A percentile compares a stretch with the other conserved stretches of the same genome.
Conservation (phyloP, 2,888 invertebrate species). For the Pseudococcus longispinus region DNA sequence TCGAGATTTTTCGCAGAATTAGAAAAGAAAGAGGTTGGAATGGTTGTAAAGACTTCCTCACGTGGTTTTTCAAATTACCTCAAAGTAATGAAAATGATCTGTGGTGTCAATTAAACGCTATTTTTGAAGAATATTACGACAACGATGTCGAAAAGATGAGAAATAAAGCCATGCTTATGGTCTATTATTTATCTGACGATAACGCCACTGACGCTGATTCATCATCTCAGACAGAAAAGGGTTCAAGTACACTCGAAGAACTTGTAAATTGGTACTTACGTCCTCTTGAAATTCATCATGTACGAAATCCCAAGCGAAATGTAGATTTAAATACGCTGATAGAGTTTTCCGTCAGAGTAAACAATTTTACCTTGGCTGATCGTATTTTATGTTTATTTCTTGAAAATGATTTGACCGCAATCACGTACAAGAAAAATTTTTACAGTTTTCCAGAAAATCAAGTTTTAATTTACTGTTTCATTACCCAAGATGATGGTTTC, state of each 20-base stretch:
- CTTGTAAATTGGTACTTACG: background rate
- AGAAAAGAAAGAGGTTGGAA: background rate
- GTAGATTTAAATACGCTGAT: background rate
- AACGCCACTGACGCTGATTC: background rate
- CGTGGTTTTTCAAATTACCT: background rate
- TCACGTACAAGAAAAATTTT: background rate
- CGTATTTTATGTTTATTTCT: background rate
- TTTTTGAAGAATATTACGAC: background rate
- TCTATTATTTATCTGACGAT: background rate
- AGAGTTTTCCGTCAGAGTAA: background rate
- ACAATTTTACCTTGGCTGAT: background rate
- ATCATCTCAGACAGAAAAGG: background rate
- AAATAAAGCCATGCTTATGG: background rate
- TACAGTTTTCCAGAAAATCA: background rate
- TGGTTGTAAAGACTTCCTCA: background rate
- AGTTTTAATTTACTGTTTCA: background rate
- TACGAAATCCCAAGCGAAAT: background rate
- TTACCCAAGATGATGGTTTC: background rate
- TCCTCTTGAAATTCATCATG: background rate
- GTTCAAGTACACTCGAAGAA: background rate
- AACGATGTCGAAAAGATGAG: background rate
- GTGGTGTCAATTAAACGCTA: background rate
- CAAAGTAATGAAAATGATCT: background rate
- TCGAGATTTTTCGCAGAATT: background rate
- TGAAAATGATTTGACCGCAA: background rate